Evolutionary conservation across 2,113 vertebrate genomes (phyloP).

Genomic region (Calidris pugnax): DNA sequence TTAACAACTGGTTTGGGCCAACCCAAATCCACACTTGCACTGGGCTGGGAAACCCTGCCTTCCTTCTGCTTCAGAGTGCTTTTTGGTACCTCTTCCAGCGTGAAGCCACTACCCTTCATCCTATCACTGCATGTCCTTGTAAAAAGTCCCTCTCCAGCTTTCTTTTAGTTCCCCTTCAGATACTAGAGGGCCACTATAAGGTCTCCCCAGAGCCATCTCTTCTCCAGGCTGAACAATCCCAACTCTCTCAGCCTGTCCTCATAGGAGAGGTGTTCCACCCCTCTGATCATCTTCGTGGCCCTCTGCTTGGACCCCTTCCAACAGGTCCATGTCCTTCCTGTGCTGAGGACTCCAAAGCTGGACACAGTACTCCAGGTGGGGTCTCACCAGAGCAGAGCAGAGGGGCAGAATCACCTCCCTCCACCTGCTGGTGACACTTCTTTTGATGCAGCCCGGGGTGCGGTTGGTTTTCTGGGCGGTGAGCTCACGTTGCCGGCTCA

Average conservation of each 20-base stretch:
- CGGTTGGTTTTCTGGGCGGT: not conserved
- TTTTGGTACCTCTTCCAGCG: not conserved
- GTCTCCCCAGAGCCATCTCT: not conserved
- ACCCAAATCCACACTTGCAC: accelerated
- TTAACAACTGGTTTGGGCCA: accelerated
- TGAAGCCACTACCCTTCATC: not conserved
- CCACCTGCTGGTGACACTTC: not conserved
- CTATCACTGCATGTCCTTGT: not conserved
- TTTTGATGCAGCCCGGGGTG: not conserved
- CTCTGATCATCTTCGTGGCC: not conserved
- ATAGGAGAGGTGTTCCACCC: not conserved
- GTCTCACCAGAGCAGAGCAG: not conserved
- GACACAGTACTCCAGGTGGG: not conserved
- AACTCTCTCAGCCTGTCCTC: not conserved
- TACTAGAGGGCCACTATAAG: not conserved
- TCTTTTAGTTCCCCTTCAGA: not conserved
- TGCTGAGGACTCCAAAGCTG: not conserved
- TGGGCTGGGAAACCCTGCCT: not conserved
- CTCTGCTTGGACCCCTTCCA: not conserved
- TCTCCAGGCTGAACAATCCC: not conserved
- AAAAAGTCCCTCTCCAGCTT: not conserved
- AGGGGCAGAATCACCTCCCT: not conserved
- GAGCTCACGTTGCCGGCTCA: not conserved
- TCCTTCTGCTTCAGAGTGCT: accelerated
- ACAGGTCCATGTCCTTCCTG: not conserved